Evolutionary conservation across 2,797 vertebrate genomes (phyloP).

Genomic region (Alectoris magna): DNA sequence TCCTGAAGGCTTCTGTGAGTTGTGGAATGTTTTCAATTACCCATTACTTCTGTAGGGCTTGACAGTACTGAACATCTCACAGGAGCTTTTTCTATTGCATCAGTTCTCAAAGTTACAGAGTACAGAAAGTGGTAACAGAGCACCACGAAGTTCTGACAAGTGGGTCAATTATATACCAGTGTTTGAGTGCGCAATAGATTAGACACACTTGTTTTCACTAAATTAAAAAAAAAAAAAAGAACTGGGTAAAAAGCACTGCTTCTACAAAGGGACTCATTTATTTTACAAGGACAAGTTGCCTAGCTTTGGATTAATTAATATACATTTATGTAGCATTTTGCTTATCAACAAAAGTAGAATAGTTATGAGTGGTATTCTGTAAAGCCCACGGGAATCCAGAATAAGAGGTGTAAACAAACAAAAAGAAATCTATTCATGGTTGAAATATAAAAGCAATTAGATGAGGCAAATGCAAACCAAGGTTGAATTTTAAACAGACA

Average conservation of each 20-base stretch:
- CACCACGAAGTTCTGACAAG: background rate
- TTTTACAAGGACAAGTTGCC: background rate
- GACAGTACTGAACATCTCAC: background rate
- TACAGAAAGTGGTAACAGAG: rapidly evolving
- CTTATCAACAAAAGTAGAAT: background rate
- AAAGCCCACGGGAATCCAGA: background rate
- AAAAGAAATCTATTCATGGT: background rate
- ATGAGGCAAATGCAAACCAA: background rate
- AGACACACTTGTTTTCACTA: background rate
- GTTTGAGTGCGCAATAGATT: background rate
- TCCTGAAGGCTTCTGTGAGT: background rate
- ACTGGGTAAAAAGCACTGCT: background rate
- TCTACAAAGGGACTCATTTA: background rate
- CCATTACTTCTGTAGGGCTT: background rate
- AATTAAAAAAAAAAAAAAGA: background rate
- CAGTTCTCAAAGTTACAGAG: background rate
- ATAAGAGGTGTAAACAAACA: background rate
- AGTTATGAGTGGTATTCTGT: background rate
- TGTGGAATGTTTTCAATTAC: background rate
- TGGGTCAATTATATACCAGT: background rate
- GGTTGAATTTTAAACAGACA: conserved; percentile 27
- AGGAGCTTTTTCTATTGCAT: background rate
- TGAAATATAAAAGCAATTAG: background rate
- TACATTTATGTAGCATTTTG: background rate
- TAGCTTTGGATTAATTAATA: background rate